Conservation (phyloP, 2,797 vertebrate genomes). For the Pachyuromys duprasi region DNA sequence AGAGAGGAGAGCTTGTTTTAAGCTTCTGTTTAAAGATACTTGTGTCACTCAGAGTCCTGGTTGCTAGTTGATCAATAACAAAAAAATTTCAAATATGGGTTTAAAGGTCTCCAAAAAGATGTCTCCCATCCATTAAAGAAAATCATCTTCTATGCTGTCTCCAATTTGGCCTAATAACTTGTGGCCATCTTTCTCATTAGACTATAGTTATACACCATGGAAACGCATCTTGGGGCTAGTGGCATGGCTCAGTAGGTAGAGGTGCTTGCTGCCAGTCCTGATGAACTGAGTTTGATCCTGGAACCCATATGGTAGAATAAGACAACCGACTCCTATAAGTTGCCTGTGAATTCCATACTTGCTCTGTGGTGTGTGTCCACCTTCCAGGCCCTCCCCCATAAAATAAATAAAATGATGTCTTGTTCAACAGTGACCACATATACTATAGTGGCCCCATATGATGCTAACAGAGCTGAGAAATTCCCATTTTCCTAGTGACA, state of each 20-base stretch:
- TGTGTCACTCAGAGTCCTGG: neutral
- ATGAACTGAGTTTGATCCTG: neutral
- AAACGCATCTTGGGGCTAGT: neutral
- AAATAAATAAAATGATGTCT: neutral
- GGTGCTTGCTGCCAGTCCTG: neutral
- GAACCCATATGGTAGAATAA: neutral
- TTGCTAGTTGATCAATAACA: neutral
- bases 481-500: too few species aligned
- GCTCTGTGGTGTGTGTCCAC: neutral
- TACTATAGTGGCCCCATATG: rapidly evolving
- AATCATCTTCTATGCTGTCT: neutral
- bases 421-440: neutral
- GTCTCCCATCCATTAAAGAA: neutral
- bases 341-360: neutral
- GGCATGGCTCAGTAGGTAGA: neutral
- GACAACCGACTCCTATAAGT: neutral
- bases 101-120: slow-evolving; percentile 13
- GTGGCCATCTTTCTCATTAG: neutral
- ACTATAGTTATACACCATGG: too few species aligned
- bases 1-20: neutral
- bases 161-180: neutral
- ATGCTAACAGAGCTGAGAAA: neutral
- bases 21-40: neutral
- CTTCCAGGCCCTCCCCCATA: neutral
- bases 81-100: neutral